Conservation (phyloP, 2,113 vertebrate genomes). For the Gymnocephalus cernua region DNA sequence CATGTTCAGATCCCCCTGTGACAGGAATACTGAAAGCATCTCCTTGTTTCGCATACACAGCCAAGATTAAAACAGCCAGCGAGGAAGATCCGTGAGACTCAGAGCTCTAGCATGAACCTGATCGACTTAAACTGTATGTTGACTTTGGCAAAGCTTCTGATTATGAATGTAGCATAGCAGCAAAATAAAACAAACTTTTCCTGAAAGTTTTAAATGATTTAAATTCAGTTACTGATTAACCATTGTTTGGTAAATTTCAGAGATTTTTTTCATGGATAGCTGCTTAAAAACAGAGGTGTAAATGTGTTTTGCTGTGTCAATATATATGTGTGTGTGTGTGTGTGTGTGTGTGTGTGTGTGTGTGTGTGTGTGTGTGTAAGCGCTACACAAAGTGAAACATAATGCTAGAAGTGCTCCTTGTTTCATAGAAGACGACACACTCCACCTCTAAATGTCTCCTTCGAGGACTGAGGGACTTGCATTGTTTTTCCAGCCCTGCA, state of each 20-base stretch:
- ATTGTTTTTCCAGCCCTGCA: constrained; percentile 34
- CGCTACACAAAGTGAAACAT: constrained; percentile 34
- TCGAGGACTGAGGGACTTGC: constrained; percentile 34
- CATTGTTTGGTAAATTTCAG: not conserved
- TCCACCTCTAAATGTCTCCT: constrained; percentile 51
- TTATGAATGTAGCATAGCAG: constrained; percentile 45
- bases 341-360: not conserved
- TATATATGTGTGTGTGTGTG: not conserved
- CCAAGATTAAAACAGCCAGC: not conserved
- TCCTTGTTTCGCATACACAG: not conserved
- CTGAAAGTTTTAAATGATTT: not conserved
- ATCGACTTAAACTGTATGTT: constrained; percentile 1
- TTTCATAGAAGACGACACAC: constrained; percentile 36
- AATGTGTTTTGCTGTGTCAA: not conserved
- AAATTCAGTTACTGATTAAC: not conserved
- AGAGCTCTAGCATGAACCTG: not conserved
- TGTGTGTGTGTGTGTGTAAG: constrained; percentile 27
- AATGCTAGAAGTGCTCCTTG: constrained; percentile 71
- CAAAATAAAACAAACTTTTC: not conserved
- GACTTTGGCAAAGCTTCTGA: constrained; percentile 58
- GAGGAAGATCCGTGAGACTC: constrained; percentile 8
- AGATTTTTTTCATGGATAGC: not conserved
- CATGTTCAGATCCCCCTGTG: constrained; percentile 29
- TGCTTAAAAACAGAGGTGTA: not conserved
- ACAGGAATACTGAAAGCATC: constrained; percentile 60